phyloP scores from a whole-genome alignment of 1,140 invertebrate species.

The Tetraneura akinire region DNA sequence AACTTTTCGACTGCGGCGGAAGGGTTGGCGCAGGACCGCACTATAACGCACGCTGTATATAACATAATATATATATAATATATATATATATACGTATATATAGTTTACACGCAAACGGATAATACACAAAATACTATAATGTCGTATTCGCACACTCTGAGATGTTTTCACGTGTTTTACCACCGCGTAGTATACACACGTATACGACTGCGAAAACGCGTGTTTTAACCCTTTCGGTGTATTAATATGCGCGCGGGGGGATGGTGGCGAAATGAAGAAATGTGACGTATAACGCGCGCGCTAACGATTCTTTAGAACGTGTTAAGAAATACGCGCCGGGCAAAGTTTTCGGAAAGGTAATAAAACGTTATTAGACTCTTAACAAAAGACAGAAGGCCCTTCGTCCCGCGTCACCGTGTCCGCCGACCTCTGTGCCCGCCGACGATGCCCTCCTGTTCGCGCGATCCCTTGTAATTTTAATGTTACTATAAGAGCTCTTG shows the following conservation, averaged over 20 bases:
- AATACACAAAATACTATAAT: background rate
- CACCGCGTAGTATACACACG: too few species aligned
- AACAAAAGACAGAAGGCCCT: conserved; percentile 48
- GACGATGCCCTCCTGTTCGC: background rate
- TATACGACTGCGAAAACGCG: too few species aligned
- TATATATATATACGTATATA: too few species aligned
- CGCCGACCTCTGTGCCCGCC: background rate
- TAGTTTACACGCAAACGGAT: too few species aligned
- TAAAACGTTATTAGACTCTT: conserved; percentile 50
- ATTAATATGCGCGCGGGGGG: too few species aligned
- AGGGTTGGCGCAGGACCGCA: background rate
- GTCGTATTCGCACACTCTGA: too few species aligned
- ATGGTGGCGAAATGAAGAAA: conserved; percentile 38
- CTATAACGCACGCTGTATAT: too few species aligned
- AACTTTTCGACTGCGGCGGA: conserved; percentile 6
- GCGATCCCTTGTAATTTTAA: conserved; percentile 48
- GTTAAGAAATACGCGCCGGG: conserved; percentile 37
- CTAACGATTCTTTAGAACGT: conserved; percentile 50
- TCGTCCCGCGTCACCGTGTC: background rate
- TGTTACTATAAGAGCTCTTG: conserved; percentile 40
- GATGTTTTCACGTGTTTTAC: too few species aligned
- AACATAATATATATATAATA: too few species aligned
- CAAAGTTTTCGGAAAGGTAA: conserved; percentile 46
- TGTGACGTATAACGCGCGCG: conserved; percentile 31
- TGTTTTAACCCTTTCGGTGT: conserved; percentile 34